Evolutionary conservation across 1,140 invertebrate genomes (phyloP), one percentile per base, ranked within the genome.

Genomic region (Drosophila nigromelanica): DNA sequence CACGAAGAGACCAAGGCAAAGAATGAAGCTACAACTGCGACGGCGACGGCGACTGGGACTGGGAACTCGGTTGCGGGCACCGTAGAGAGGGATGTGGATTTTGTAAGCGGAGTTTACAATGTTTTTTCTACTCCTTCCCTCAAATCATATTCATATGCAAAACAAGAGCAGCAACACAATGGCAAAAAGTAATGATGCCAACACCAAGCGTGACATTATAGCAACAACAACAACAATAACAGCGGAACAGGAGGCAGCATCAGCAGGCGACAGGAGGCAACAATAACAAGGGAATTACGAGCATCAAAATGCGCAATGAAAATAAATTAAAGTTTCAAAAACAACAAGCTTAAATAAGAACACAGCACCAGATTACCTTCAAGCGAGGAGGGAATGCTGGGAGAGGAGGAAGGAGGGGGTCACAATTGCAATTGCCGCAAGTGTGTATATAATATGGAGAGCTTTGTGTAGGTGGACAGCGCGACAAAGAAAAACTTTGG

Each of bases 251-350:
- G 39, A 60, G 64, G 63, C 33, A 47, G 51, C 48, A 68, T 45
- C 39, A 55, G 50, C 52, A 55, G 52, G 63, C 39, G 30, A 76
- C 78, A 87, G 75, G 78, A 78, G 78, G 81, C 75, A 90, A 90
- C 86, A 90, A 90, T 90, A 90, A 90, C 87, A 81, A 82, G 78
- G 72, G 87, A 77, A 90, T 90, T 90, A 90, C 81, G 78, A 82
- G 87, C 87, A 82, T 90, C 81, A 87, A 90, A 90, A 90, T 90
- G 87, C 87, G 87, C 87, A 87, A 90, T 90, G 87, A 90, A 90
- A 90, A 90, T 90, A 90, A 90, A 90, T 90, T 90, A 90, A 90
- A 90, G 80, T 86, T 80, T 81, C 59, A 33, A 72, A 81, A 90
- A 81, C 75, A 86, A 72, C 47, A 68, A 62, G 50, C 24, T 61